Evolutionary conservation across 2,113 vertebrate genomes (phyloP).

Genomic region (Hyla sarda): DNA sequence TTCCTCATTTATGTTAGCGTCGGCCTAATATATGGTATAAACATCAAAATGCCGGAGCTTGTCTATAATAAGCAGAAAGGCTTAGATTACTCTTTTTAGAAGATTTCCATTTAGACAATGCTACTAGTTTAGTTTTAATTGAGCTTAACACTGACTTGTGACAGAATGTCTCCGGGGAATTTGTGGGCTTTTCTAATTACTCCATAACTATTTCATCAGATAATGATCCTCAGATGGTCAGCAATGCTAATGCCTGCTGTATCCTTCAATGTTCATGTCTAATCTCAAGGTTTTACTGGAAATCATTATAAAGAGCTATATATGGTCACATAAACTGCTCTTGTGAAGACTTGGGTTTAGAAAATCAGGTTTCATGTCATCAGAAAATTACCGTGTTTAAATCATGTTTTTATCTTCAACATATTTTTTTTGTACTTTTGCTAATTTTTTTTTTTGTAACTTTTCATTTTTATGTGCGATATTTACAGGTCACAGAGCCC

Average conservation of each 20-base stretch:
- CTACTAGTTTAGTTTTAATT: conserved; percentile 1
- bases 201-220: conserved; percentile 21
- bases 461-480: no score
- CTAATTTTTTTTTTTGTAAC: no score
- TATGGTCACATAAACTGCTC: neutral
- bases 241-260: conserved; percentile 50
- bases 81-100: neutral
- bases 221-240: conserved; percentile 58
- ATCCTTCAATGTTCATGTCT: conserved; percentile 55
- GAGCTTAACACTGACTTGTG: neutral
- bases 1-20: neutral
- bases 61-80: neutral
- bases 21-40: neutral
- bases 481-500: no score
- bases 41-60: neutral
- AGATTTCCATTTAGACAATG: neutral
- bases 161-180: neutral
- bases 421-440: no score
- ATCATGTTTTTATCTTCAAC: no score
- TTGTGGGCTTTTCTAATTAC: conserved; percentile 55
- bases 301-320: conserved; percentile 52
- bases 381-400: no score
- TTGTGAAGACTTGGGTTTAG: neutral
- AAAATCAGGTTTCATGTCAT: neutral
- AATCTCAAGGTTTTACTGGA: conserved; percentile 62